Evolutionary conservation across 2,888 invertebrate species (phyloP).

Genomic region (Cataglyphis cursor): DNA sequence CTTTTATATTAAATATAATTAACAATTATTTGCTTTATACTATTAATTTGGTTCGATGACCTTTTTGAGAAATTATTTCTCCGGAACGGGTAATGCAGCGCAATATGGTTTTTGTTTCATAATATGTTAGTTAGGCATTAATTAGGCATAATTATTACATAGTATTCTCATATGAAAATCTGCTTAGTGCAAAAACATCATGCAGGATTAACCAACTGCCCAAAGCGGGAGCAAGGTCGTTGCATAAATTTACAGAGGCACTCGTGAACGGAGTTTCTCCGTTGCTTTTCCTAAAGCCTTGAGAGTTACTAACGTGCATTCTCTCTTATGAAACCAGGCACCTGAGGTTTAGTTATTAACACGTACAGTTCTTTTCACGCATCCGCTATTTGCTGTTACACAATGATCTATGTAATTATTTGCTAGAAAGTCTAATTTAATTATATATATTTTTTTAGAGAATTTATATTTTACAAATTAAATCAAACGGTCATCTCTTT

Average conservation of each 20-base stretch:
- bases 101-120: constrained; percentile 9
- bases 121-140: constrained; percentile 26
- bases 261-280: constrained; percentile 47
- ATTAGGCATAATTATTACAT: constrained; percentile 48
- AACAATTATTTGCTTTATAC: constrained; percentile 8
- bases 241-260: constrained; percentile 55
- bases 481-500: neutral
- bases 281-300: constrained; percentile 53
- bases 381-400: neutral
- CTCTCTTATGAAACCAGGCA: constrained; percentile 45
- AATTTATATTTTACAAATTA: neutral
- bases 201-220: constrained; percentile 37
- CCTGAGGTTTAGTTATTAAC: constrained; percentile 37
- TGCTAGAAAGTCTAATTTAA: constrained; percentile 4
- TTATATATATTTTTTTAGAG: neutral
- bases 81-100: neutral
- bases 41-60: neutral
- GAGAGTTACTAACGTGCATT: constrained; percentile 52
- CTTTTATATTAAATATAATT: neutral
- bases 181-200: constrained; percentile 49
- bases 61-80: constrained; percentile 6
- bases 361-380: constrained; percentile 23
- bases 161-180: constrained; percentile 37
- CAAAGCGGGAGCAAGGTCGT: constrained; percentile 52
- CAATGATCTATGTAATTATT: constrained; percentile 34